Conservation (phyloP, 2,113 vertebrate species). For the Brachypodius melanocephalos region DNA sequence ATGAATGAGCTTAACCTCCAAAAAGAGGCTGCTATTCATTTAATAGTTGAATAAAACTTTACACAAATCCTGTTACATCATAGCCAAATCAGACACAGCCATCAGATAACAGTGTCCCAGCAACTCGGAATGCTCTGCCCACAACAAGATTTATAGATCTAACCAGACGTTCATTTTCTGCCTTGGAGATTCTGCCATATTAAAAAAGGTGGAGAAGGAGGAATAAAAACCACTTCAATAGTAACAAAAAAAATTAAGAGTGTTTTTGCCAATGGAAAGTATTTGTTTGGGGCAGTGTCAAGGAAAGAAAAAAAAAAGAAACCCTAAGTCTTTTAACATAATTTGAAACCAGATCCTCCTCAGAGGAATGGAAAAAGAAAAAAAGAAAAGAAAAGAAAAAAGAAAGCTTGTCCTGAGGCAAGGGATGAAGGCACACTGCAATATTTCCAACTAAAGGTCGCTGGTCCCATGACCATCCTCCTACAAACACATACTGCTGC, state of each 20-base stretch:
- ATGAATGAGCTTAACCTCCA: not conserved
- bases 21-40: not conserved
- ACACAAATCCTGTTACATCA: not conserved
- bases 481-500: not conserved
- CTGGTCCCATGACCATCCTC: not conserved
- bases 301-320: not conserved
- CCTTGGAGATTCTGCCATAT: not conserved
- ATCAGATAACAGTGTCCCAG: not conserved
- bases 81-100: not conserved
- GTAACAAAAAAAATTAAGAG: not conserved
- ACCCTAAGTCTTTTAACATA: not conserved
- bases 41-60: not conserved
- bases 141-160: not conserved
- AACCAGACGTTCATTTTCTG: not conserved
- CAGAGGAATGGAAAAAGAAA: not conserved
- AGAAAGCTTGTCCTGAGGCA: not conserved
- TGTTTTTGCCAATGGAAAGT: constrained; percentile 2
- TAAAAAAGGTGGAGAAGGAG: not conserved
- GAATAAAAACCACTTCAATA: not conserved
- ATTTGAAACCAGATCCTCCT: not conserved
- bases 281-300: not conserved
- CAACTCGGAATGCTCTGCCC: not conserved
- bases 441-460: not conserved
- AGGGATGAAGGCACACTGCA: not conserved
- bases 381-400: not conserved